Evolutionary conservation across 2,888 invertebrate species (phyloP).

Genomic region (Drosophila paranaensis): DNA sequence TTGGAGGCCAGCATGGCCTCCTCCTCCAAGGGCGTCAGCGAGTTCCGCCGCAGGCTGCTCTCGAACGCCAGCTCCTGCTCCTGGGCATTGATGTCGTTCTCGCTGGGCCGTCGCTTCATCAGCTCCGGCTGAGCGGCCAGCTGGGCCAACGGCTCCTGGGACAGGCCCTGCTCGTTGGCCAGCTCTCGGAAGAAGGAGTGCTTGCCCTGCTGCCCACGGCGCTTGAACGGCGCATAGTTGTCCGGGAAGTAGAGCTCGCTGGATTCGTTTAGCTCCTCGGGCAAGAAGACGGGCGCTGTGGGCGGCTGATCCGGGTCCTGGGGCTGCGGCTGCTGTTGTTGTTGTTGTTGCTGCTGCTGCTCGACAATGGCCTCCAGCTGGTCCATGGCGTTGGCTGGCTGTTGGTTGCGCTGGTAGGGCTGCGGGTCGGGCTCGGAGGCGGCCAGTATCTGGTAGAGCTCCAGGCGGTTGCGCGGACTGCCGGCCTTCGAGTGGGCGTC

Average conservation of each 20-base stretch:
- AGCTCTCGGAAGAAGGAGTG: constrained; percentile 80
- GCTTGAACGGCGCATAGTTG: constrained; percentile 74
- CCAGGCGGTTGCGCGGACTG: constrained; percentile 76
- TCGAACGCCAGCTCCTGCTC: constrained; percentile 65
- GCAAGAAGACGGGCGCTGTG: constrained; percentile 58
- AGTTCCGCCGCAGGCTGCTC: constrained; percentile 73
- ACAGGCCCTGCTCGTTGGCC: constrained; percentile 68
- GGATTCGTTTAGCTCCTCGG: constrained; percentile 74
- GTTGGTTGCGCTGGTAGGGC: constrained; percentile 75
- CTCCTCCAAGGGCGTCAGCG: constrained; percentile 77
- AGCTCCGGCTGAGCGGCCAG: constrained; percentile 40
- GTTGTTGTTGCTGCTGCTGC: constrained; percentile 47
- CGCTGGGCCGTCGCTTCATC: constrained; percentile 53
- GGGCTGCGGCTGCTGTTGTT: constrained; percentile 37
- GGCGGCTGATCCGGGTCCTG: constrained; percentile 36
- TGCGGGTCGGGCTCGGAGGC: constrained; percentile 83
- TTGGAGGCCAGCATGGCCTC: constrained; percentile 83
- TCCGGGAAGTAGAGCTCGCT: constrained; percentile 81
- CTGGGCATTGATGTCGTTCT: constrained; percentile 34
- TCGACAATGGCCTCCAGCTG: constrained; percentile 67
- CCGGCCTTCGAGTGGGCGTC: constrained; percentile 72
- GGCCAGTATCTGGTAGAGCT: constrained; percentile 82
- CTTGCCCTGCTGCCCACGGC: constrained; percentile 51
- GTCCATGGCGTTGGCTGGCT: constrained; percentile 61
- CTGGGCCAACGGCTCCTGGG: constrained; percentile 53